These are phyloP conservation scores for Eustalomyia histrio DNA, from an alignment of 2,888 invertebrate genomes.

Conservation along the genomic window DNA sequence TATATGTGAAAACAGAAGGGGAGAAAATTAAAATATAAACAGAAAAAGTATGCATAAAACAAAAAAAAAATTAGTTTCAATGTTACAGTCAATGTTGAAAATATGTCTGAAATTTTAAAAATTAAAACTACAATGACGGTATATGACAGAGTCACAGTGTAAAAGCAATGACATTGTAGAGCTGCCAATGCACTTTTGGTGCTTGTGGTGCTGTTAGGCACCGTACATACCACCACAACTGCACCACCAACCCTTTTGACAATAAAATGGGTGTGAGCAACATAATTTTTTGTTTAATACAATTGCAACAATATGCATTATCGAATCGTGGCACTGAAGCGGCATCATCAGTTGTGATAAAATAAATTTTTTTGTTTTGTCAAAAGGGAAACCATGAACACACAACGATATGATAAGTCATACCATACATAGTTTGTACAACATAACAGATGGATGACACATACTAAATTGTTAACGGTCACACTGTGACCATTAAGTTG, in stretches of 20 bases:
- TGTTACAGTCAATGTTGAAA: conserved; percentile 41
- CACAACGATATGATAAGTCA: conserved; percentile 6
- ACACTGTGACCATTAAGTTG: conserved; percentile 3
- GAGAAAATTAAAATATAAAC: background rate
- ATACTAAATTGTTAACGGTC: conserved; percentile 36
- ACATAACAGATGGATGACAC: conserved; percentile 56
- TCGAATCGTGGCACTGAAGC: background rate
- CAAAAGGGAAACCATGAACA: conserved; percentile 5
- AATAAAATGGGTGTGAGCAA: background rate
- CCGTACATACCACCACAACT: background rate
- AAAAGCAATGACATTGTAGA: conserved; percentile 50
- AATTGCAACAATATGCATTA: background rate
- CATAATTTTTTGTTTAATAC: background rate
- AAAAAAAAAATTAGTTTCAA: conserved; percentile 39
- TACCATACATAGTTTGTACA: conserved; percentile 4
- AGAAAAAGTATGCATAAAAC: background rate
- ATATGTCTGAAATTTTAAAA: conserved; percentile 23
- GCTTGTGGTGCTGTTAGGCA: background rate
- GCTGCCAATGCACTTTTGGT: background rate
- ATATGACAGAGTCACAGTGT: background rate
- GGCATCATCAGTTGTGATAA: conserved; percentile 6
- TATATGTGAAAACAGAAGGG: conserved; percentile 11
- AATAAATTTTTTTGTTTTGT: background rate
- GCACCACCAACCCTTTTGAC: background rate
- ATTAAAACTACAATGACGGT: background rate